These are phyloP conservation scores for Tuberolachnus salignus DNA, from an alignment of 2,888 invertebrate species.

Conservation along the genomic window DNA sequence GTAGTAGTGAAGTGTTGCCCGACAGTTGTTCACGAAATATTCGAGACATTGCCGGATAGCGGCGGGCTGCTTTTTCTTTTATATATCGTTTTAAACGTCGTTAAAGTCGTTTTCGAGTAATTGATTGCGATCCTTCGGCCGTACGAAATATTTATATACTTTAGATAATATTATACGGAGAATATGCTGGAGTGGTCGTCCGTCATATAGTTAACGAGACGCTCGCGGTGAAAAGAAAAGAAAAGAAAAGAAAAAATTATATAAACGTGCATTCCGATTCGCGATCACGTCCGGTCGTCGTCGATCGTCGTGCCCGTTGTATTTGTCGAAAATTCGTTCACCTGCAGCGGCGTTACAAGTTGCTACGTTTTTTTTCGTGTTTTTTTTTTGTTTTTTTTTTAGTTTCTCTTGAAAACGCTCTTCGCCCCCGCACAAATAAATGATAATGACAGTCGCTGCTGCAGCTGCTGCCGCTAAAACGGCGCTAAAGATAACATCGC, in stretches of 20 bases:
- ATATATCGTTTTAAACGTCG: no score
- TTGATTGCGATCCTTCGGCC: neutral
- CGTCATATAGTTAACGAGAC: slow-evolving; percentile 20
- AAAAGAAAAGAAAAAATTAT: neutral
- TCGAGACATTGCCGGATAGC: neutral
- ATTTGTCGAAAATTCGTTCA: slow-evolving; percentile 20
- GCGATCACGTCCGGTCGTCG: slow-evolving; percentile 12
- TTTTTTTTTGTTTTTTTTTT: no score
- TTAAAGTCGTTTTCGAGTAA: no score
- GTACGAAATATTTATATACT: neutral
- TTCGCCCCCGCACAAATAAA: neutral
- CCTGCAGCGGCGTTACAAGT: slow-evolving; percentile 6
- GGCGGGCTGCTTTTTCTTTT: neutral
- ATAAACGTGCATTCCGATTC: neutral
- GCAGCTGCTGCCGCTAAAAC: neutral
- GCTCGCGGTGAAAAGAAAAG: neutral
- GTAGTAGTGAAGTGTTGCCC: no score
- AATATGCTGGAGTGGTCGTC: no score
- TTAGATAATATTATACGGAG: no score
- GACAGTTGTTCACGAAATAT: no score
- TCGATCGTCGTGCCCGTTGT: neutral
- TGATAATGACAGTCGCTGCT: neutral
- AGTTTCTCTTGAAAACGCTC: neutral
- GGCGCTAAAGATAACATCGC: slow-evolving; percentile 6
- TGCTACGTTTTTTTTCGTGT: no score